Base-by-base conservation (phyloP, 2,113 vertebrate species). In the Cottus gobio region DNA sequence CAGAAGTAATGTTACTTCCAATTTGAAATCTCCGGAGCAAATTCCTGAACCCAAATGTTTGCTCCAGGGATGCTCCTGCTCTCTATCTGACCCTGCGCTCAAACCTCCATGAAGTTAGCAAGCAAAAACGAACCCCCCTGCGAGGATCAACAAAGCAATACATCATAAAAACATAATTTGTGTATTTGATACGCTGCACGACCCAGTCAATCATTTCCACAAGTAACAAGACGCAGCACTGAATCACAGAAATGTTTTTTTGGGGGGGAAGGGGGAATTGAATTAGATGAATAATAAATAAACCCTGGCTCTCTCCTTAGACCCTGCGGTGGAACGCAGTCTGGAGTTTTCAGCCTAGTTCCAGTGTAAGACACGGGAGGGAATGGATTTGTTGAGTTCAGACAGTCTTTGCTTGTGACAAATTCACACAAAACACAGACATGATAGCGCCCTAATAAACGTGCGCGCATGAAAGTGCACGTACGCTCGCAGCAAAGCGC, bases 371-470 rank as follows among this genome's bases (percentile, higher is more conserved):
- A 89, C 83, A 72, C 84, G 82, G 75, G 31, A 58, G 88, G 89
- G 89, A 88, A 87, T 88, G 89, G 88, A 89, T 91, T 85, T 83
- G 87, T 87, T 54, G 84, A 88, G 89, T 91, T 88, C 85, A 92
- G 89, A 90, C 85, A 90, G 75, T 65, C 75, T 80, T 84, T 84
- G 79, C 86, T 85, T 77, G 85, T 80, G 83, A 85, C 77, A 88
- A 85, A 88, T 83, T 81, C 84, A 37, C 73, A 89, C 77, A 85
- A 78, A 87, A 90, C 79, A 86, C 77, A 39, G 72, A 79, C 46
- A n/a, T 31, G 72, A 79, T 50, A 62, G 78, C 60, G n/a, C 71
- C 68, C 67, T 65, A 65, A 77, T 44, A 61, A 24, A 77, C 60
- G 73, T 3, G 28, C 48, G 50, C 52, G 74, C 30, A 26, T 61